These are phyloP conservation scores for Drosophila tropicalis DNA, from an alignment of 1,140 invertebrate species.

Conservation along the genomic window DNA sequence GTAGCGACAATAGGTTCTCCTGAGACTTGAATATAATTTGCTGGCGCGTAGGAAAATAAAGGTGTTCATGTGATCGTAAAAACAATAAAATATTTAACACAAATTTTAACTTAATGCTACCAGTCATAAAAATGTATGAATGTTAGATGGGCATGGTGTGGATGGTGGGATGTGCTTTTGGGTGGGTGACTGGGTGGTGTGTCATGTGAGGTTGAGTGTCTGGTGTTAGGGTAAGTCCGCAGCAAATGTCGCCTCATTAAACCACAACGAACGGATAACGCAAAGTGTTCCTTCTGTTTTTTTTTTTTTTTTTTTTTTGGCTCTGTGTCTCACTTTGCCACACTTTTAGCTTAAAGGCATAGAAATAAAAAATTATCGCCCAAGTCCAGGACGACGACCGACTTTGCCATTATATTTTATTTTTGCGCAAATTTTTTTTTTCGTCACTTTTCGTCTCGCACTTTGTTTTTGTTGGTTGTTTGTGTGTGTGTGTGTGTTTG, in stretches of 20 bases:
- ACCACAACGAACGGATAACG: constrained; percentile 79
- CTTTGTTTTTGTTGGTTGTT: constrained; percentile 27
- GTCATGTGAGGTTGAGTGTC: background rate
- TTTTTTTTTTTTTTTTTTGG: constrained; percentile 23
- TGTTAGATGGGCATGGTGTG: constrained; percentile 61
- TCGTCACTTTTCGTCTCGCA: constrained; percentile 54
- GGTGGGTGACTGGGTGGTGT: background rate
- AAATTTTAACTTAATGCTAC: constrained; percentile 78
- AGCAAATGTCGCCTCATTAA: constrained; percentile 70
- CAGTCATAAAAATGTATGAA: constrained; percentile 72
- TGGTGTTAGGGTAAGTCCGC: background rate
- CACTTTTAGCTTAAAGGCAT: constrained; percentile 57
- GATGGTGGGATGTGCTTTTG: background rate
- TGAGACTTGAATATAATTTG: constrained; percentile 12
- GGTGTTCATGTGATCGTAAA: constrained; percentile 75
- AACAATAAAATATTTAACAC: constrained; percentile 81
- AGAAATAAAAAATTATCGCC: constrained; percentile 79
- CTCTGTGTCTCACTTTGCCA: constrained; percentile 36
- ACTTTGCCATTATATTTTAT: constrained; percentile 74
- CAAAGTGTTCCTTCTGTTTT: constrained; percentile 49
- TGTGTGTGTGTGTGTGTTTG: constrained; percentile 11
- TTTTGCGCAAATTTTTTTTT: constrained; percentile 57
- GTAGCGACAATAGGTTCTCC: background rate
- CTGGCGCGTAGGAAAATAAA: constrained; percentile 43
- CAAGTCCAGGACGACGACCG: constrained; percentile 58